Conservation (phyloP, 1,140 invertebrate species). For the Bactericera cockerelli region DNA sequence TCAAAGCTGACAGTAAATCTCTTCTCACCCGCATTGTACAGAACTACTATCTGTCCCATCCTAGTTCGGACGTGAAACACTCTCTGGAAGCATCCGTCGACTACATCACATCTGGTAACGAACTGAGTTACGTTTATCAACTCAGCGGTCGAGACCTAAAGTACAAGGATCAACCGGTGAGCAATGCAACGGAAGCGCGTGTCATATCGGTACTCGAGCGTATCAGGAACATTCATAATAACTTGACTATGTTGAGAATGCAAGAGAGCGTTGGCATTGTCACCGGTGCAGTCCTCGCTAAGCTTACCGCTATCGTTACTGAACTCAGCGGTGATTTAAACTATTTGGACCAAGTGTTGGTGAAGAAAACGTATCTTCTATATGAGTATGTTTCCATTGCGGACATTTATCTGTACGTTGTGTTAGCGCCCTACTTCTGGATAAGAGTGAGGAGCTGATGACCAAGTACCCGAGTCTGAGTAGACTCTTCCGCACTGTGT, state of each 20-base stretch:
- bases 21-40: too few species aligned
- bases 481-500: not conserved
- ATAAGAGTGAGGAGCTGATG: not conserved
- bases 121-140: not conserved
- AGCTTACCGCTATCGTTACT: not conserved
- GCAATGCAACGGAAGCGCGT: not conserved
- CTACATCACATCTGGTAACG: not conserved
- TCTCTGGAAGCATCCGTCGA: too few species aligned
- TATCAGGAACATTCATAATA: not conserved
- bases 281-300: not conserved
- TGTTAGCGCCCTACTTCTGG: not conserved
- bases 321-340: not conserved
- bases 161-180: too few species aligned
- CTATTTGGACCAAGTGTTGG: not conserved
- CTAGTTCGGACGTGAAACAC: too few species aligned
- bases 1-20: too few species aligned
- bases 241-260: not conserved
- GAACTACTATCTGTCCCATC: too few species aligned
- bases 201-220: not conserved
- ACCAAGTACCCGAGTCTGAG: not conserved
- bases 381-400: not conserved
- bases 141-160: not conserved
- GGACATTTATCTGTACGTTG: not conserved
- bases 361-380: not conserved
- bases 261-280: not conserved